Evolutionary conservation across 92 coral and sea anemone genomes (phyloP).

Genomic region (Bergia puertoricense): DNA sequence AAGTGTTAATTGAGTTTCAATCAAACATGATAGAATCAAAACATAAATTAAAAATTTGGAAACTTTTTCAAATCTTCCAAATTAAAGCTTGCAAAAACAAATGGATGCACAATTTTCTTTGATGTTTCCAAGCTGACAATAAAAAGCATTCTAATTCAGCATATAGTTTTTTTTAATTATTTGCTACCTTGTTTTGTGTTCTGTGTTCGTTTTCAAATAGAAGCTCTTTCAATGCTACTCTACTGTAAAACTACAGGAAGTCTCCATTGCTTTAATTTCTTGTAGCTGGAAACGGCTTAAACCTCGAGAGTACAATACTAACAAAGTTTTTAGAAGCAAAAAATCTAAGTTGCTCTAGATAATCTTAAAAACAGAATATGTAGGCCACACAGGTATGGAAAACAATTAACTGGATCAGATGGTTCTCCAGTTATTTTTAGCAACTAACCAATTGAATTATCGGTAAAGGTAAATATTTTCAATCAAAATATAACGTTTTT

Average conservation of each 20-base stretch:
- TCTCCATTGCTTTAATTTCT: not conserved
- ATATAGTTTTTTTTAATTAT: too few relatives aligned
- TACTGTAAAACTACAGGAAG: not conserved
- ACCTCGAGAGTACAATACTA: not conserved
- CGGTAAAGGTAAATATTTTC: slow-evolving; percentile 11
- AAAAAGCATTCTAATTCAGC: not conserved
- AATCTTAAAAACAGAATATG: not conserved
- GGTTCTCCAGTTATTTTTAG: not conserved
- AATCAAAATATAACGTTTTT: not conserved
- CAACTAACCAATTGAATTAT: not conserved
- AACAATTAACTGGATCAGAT: not conserved
- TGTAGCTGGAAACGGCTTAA: not conserved
- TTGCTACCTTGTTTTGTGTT: not conserved
- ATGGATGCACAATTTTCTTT: not conserved
- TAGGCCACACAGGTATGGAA: not conserved
- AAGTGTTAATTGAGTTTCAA: not conserved
- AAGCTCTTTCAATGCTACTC: not conserved
- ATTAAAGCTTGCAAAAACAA: not conserved
- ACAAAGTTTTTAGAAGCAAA: not conserved
- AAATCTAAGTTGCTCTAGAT: not conserved
- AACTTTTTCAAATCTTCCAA: not conserved
- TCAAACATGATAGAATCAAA: not conserved
- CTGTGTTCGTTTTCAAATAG: not conserved
- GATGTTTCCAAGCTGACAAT: not conserved
- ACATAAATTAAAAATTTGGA: not conserved